These are phyloP conservation scores for Strigamia crassipes DNA, from an alignment of 2,888 invertebrate genomes.

Conservation along the genomic window DNA sequence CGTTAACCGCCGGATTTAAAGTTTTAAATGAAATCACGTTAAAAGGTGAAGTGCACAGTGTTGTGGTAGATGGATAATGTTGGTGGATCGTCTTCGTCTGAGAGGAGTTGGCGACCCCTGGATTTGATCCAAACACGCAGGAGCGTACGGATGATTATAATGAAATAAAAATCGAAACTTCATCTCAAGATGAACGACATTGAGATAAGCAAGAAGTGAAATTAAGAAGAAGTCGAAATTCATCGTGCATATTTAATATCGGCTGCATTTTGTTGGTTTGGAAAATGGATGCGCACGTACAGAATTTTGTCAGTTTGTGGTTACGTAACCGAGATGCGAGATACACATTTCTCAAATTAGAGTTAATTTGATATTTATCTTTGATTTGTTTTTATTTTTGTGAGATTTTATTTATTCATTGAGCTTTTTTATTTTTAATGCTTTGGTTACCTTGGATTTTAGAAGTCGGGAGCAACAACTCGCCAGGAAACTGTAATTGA, in stretches of 20 bases:
- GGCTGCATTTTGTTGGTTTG: not conserved
- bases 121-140: conserved; percentile 32
- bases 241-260: not conserved
- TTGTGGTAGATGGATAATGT: conserved; percentile 6
- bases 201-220: not conserved
- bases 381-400: not conserved
- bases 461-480: conserved; percentile 28
- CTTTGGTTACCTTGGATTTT: conserved; percentile 26
- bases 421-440: conserved; percentile 2
- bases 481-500: conserved; percentile 30
- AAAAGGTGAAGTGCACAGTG: conserved; percentile 26
- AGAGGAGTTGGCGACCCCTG: conserved; percentile 22
- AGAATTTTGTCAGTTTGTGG: not conserved
- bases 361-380: not conserved
- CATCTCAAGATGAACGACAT: not conserved
- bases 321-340: not conserved
- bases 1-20: not conserved
- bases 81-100: conserved; percentile 1
- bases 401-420: not conserved
- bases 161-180: not conserved
- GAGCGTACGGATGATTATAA: conserved; percentile 7
- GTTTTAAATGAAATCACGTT: not conserved
- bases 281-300: not conserved
- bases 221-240: not conserved
- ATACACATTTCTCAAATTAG: not conserved